Evolutionary conservation across 2,797 vertebrate species (phyloP).

Genomic region (Mycteria americana): DNA sequence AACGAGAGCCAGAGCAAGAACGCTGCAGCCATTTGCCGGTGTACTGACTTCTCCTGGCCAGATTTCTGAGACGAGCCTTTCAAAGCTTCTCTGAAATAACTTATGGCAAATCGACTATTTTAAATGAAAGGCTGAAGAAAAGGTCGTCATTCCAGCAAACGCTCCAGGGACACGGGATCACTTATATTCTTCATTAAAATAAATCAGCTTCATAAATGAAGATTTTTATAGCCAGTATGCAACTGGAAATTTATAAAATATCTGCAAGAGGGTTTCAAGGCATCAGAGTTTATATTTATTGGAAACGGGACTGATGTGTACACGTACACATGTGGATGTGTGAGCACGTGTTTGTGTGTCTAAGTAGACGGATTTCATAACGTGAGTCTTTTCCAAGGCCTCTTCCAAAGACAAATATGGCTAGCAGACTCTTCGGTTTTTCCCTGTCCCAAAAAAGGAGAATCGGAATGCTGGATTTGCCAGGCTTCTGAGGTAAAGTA

Average conservation of each 20-base stretch:
- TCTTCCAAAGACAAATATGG: background rate
- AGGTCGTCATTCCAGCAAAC: background rate
- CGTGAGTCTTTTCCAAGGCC: background rate
- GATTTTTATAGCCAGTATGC: background rate
- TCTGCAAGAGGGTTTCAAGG: background rate
- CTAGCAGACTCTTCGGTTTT: background rate
- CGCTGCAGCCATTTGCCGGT: background rate
- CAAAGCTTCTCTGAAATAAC: background rate
- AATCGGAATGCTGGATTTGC: background rate
- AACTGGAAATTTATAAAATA: background rate
- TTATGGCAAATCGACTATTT: accelerated
- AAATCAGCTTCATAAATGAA: background rate
- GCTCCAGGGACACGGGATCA: background rate
- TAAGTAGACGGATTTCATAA: background rate
- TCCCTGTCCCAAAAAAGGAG: background rate
- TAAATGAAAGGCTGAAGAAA: background rate
- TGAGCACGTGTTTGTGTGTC: background rate
- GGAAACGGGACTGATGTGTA: background rate
- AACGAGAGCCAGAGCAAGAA: background rate
- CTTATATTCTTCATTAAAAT: background rate
- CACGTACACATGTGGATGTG: no score
- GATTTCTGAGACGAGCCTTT: background rate
- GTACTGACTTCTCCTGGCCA: background rate
- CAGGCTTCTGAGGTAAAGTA: background rate
- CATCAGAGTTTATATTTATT: background rate